A percentile compares a stretch with the other conserved stretches of the same genome.
These are phyloP conservation scores for Dione juno DNA, from an alignment of 2,888 invertebrate species.

Conservation along the genomic window DNA sequence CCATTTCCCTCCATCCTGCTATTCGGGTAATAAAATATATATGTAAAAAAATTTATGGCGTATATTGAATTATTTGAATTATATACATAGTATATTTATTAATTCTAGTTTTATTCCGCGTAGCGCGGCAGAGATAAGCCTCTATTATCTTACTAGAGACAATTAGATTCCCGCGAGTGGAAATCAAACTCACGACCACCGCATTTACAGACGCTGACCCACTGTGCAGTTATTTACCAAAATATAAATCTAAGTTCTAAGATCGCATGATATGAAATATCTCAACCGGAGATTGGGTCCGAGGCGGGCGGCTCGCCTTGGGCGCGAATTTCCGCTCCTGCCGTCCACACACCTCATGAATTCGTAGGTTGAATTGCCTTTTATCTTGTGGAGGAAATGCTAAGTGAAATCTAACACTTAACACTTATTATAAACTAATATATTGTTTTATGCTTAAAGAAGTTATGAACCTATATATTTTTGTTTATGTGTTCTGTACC, in stretches of 20 bases:
- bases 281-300: constrained; percentile 77
- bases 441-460: neutral
- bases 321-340: constrained; percentile 76
- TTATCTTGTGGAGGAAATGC: constrained; percentile 5
- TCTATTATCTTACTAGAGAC: too few species aligned
- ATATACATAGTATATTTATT: too few species aligned
- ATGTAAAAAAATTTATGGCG: too few species aligned
- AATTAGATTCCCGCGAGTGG: neutral
- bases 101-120: too few species aligned
- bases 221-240: neutral
- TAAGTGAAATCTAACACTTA: neutral
- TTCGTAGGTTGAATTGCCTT: constrained; percentile 24
- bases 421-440: neutral
- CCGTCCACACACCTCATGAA: constrained; percentile 67
- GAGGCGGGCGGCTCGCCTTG: constrained; percentile 44
- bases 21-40: too few species aligned
- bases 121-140: too few species aligned
- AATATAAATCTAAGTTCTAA: constrained; percentile 18
- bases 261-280: constrained; percentile 59
- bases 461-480: too few species aligned
- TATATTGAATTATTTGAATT: too few species aligned
- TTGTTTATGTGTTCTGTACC: too few species aligned
- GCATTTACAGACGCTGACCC: neutral
- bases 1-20: too few species aligned
- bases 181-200: neutral